phyloP scores from a whole-genome alignment of 2,888 invertebrate species.

The Lasioglossum vierecki region DNA sequence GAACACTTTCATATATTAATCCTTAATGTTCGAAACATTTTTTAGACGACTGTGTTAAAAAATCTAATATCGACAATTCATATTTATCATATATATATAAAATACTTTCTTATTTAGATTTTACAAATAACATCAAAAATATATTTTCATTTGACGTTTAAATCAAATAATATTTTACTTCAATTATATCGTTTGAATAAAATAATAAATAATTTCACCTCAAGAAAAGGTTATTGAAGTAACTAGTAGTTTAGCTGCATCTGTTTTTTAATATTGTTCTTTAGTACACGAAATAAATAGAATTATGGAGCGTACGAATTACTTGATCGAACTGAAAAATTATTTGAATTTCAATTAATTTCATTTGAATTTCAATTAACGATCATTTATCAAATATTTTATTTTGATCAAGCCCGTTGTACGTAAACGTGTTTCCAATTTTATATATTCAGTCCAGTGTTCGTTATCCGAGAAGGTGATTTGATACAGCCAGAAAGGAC shows the following conservation, averaged over 20 bases:
- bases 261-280: too few relatives aligned
- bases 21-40: not conserved
- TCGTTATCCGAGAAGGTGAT: not conserved
- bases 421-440: not conserved
- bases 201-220: not conserved
- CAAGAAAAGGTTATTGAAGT: not conserved
- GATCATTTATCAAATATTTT: not conserved
- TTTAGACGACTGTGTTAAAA: not conserved
- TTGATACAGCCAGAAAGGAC: conserved; percentile 6
- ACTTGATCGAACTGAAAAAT: not conserved
- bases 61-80: not conserved
- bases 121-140: not conserved
- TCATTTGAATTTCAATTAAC: not conserved
- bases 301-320: not conserved
- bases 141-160: not conserved
- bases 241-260: not conserved
- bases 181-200: not conserved
- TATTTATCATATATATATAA: not conserved
- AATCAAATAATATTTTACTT: not conserved
- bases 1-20: not conserved
- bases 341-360: not conserved
- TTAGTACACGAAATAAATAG: not conserved
- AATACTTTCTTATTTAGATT: not conserved
- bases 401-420: not conserved
- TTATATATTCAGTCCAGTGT: not conserved